These are phyloP conservation scores for Alauda arvensis DNA, from an alignment of 2,797 vertebrate genomes.

Conservation along the genomic window DNA sequence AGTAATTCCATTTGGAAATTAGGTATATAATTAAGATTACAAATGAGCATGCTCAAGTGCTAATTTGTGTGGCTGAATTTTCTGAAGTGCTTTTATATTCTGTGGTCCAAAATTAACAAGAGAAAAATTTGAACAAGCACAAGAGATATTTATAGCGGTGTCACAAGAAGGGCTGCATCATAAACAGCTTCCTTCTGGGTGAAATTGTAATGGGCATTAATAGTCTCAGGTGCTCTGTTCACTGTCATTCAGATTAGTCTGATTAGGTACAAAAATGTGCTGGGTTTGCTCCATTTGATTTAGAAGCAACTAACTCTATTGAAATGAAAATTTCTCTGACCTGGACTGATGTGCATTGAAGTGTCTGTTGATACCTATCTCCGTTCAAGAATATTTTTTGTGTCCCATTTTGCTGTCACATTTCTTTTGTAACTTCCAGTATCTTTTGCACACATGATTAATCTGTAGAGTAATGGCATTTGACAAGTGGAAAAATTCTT, in stretches of 20 bases:
- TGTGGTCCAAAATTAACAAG: neutral
- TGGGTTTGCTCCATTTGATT: neutral
- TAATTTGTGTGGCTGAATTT: neutral
- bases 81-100: neutral
- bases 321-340: neutral
- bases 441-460: neutral
- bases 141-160: neutral
- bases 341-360: neutral
- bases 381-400: neutral
- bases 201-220: neutral
- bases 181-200: neutral
- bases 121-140: neutral
- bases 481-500: neutral
- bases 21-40: neutral
- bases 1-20: neutral
- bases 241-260: neutral
- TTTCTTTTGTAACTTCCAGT: neutral
- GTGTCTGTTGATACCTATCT: neutral
- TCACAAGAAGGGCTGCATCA: neutral
- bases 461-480: neutral
- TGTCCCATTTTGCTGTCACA: neutral
- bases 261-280: neutral
- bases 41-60: neutral
- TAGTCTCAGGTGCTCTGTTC: neutral
- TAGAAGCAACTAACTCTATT: neutral